These are phyloP conservation scores for Microhierax caerulescens DNA, from an alignment of 2,797 vertebrate genomes.

Conservation along the genomic window DNA sequence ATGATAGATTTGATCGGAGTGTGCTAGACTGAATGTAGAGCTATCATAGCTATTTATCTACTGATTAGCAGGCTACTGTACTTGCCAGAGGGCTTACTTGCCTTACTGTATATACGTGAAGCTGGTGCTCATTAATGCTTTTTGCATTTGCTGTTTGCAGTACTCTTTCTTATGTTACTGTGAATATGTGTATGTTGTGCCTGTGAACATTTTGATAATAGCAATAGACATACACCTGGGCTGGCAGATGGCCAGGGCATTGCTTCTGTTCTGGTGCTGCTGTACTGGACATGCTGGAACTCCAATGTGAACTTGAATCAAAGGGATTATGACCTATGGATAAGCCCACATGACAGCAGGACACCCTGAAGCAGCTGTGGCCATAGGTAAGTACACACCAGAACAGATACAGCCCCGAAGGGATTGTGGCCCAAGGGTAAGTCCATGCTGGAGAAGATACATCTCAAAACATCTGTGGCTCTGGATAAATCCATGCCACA, in stretches of 20 bases:
- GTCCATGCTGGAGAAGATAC: neutral
- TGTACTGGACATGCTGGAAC: neutral
- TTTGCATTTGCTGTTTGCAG: neutral
- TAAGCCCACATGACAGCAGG: neutral
- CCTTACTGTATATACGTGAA: neutral
- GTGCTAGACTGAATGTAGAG: neutral
- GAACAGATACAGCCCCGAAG: neutral
- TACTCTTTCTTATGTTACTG: neutral
- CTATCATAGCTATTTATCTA: neutral
- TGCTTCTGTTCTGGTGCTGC: neutral
- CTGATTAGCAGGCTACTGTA: neutral
- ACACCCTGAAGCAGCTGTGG: neutral
- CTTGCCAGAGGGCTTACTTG: neutral
- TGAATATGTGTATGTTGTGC: no score
- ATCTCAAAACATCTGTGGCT: neutral
- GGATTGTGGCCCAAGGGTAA: neutral
- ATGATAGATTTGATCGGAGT: neutral
- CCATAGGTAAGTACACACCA: neutral
- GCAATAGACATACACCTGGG: neutral
- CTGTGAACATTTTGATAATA: neutral
- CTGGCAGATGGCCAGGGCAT: neutral
- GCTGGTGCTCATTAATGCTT: neutral
- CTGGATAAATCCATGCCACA: neutral
- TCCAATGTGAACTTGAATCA: neutral
- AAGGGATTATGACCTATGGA: neutral